Base-by-base conservation (phyloP, 2,113 vertebrate species). In the Hydrochoerus hydrochaeris region DNA sequence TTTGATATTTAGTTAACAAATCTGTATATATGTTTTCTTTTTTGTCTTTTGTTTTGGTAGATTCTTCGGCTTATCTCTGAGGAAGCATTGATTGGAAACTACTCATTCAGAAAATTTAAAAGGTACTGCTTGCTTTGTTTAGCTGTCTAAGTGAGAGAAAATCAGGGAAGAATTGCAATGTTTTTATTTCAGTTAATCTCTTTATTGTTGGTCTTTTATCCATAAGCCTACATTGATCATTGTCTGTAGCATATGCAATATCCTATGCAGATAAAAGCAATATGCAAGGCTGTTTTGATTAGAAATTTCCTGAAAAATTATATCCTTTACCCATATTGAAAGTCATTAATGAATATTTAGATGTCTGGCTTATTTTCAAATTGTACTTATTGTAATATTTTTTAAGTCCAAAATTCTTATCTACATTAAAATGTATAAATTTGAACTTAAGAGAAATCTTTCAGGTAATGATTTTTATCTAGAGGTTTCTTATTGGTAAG, bases 91-190 rank as follows among this genome's bases (percentile, higher is more conserved):
- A 97, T 86, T 96, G 98, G 97, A 91, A 98, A 96, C 97, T 95
- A 96, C 98, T 97, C 97, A 96, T 92, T 98, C 97, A 97, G 95
- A 93, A 91, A 96, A 97, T 85, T 7, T 77, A 97, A 97, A 98
- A 99, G 98, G 98, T 99, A 99, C 97, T 98, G 88, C 41, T 90
- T 91, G 60, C 97, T 97, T 91, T 95, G 20, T 97, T 97, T 97
- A 88, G 85, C 78, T 97, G 77, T 93, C 96, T 97, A 95, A 97
- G 84, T 86, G 80, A 85, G 32, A 58, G 58, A 90, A 90, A 94
- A 87, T 85, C 75, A 60, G 77, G 77, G 78, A 88, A 73, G 69
- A 91, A 88, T 83, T 57, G 17, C 60, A 91, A 85, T 95, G 90
- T 94, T 95, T 96, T 97, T 90, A 90, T 95, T 94, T 95, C 57